Evolutionary conservation across 2,888 invertebrate genomes (phyloP).

Genomic region (Anoncus sp.): DNA sequence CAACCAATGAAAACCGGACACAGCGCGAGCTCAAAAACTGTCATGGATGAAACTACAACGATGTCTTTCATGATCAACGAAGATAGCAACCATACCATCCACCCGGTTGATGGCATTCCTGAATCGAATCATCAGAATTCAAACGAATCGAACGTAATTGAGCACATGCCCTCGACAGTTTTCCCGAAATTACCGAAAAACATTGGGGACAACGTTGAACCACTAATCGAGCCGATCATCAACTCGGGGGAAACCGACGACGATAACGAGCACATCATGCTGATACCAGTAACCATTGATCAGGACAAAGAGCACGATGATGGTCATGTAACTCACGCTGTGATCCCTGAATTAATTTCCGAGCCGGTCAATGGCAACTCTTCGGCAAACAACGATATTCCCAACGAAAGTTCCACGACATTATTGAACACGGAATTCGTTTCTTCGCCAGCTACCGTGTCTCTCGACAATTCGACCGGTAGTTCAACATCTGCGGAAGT

Average conservation of each 20-base stretch:
- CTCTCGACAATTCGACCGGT: constrained; percentile 66
- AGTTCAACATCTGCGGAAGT: constrained; percentile 64
- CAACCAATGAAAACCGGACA: neutral
- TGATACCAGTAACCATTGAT: constrained; percentile 59
- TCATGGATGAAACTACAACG: constrained; percentile 42
- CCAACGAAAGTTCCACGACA: constrained; percentile 23
- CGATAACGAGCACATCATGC: constrained; percentile 71
- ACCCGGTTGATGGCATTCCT: constrained; percentile 9
- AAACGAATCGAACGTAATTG: constrained; percentile 73
- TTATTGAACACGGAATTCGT: constrained; percentile 11
- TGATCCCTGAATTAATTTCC: constrained; percentile 74
- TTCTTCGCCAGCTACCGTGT: constrained; percentile 15
- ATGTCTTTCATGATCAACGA: constrained; percentile 8
- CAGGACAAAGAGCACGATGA: constrained; percentile 50
- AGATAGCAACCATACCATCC: constrained; percentile 12
- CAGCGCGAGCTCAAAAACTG: neutral
- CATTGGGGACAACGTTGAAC: constrained; percentile 74
- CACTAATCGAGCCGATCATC: constrained; percentile 65
- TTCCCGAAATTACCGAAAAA: constrained; percentile 74
- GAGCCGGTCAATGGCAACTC: constrained; percentile 60
- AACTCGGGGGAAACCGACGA: constrained; percentile 59
- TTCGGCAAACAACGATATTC: constrained; percentile 11
- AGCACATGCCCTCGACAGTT: constrained; percentile 69
- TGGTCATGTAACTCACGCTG: constrained; percentile 68
- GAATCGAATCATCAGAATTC: constrained; percentile 37